These are phyloP conservation scores for Danio jaintianensis DNA, from an alignment of 2,797 vertebrate species.

Conservation along the genomic window DNA sequence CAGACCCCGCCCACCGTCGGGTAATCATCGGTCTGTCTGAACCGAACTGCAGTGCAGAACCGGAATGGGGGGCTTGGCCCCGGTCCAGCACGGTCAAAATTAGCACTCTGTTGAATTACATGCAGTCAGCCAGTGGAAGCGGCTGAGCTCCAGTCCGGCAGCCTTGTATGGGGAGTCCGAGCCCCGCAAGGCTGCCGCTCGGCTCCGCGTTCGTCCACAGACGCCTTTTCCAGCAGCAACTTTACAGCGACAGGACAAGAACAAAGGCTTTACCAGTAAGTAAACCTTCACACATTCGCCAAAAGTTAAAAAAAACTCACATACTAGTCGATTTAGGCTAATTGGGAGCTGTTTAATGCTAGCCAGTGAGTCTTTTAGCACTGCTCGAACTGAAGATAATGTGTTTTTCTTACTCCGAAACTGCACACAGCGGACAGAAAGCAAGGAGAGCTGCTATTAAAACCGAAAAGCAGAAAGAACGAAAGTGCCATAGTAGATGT, in stretches of 20 bases:
- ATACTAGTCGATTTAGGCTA: too few relatives aligned
- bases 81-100: constrained; percentile 50
- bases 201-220: not conserved
- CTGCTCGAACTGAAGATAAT: not conserved
- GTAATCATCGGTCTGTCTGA: constrained; percentile 46
- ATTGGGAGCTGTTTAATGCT: not conserved
- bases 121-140: constrained; percentile 36
- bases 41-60: constrained; percentile 55
- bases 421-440: not conserved
- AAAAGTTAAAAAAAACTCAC: not conserved
- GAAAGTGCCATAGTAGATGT: constrained; percentile 32
- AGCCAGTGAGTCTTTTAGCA: not conserved
- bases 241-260: constrained; percentile 39
- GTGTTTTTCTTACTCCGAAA: not conserved
- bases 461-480: not conserved
- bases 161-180: constrained; percentile 38
- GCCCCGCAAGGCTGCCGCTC: constrained; percentile 20
- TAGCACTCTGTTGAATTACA: constrained; percentile 41
- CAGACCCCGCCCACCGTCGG: constrained; percentile 35
- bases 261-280: constrained; percentile 47
- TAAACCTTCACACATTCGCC: constrained; percentile 40
- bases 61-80: constrained; percentile 59
- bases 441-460: not conserved
- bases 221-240: constrained; percentile 19
- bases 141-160: constrained; percentile 14